Percentiles rank a stretch among this genome's conserved stretches.
These are phyloP conservation scores for Dascyllus trimaculatus DNA, from an alignment of 2,113 vertebrate species.

Conservation along the genomic window DNA sequence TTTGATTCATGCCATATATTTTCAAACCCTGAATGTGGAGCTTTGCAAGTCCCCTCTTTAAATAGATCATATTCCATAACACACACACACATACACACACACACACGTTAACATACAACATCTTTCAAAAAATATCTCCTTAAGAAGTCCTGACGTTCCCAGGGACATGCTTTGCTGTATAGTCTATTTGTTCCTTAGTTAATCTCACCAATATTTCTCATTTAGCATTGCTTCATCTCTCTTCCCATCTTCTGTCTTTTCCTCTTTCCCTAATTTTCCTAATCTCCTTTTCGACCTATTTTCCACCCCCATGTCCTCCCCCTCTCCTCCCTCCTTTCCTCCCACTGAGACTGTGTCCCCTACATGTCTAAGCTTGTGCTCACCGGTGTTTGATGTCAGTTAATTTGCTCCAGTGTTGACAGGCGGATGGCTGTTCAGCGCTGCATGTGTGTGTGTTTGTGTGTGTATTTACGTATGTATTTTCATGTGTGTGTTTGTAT, in stretches of 20 bases:
- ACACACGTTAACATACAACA: too few relatives aligned
- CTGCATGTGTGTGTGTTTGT: slow-evolving; percentile 48
- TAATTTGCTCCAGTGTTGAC: slow-evolving; percentile 87
- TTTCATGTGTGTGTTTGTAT: slow-evolving; percentile 49
- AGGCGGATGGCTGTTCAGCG: slow-evolving; percentile 79
- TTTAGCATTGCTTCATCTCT: not conserved
- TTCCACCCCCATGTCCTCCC: slow-evolving; percentile 35
- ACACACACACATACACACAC: too few relatives aligned
- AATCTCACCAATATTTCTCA: not conserved
- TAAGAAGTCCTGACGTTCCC: not conserved
- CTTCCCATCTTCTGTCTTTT: not conserved
- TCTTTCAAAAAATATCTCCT: not conserved
- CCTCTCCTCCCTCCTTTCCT: slow-evolving; percentile 50
- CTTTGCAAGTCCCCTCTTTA: too few relatives aligned
- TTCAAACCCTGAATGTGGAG: too few relatives aligned
- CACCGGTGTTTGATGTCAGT: slow-evolving; percentile 88
- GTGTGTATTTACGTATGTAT: slow-evolving; percentile 30
- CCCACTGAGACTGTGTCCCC: slow-evolving; percentile 79
- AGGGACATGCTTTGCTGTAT: not conserved
- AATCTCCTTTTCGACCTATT: slow-evolving; percentile 31
- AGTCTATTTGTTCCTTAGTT: not conserved
- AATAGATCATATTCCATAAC: too few relatives aligned
- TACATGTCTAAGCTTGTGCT: slow-evolving; percentile 87
- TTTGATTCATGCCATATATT: too few relatives aligned
- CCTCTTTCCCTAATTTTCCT: slow-evolving; percentile 25